Conservation (phyloP, 1,140 invertebrate genomes). For the Plutomurus gul region DNA sequence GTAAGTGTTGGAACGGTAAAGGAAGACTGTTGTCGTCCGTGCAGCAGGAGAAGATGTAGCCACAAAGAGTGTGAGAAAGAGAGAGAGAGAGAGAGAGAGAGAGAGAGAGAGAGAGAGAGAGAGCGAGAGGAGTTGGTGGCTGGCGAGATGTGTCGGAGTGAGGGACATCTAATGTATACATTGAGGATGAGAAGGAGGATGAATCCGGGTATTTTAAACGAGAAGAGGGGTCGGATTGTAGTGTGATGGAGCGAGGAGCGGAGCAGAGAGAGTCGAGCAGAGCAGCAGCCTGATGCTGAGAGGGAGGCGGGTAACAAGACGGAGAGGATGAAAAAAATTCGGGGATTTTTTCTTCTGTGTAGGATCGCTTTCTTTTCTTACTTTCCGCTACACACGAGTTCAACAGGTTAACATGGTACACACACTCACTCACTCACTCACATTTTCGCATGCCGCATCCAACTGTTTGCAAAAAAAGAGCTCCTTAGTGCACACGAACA, state of each 20-base stretch:
- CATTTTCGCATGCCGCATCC: slow-evolving; percentile 40
- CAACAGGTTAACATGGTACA: slow-evolving; percentile 51
- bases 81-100: neutral
- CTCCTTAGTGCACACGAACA: slow-evolving; percentile 3
- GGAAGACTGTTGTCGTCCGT: no score
- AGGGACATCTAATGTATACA: slow-evolving; percentile 23
- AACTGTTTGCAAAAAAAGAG: slow-evolving; percentile 31
- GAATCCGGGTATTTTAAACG: slow-evolving; percentile 32
- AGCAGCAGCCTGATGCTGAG: neutral
- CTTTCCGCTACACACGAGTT: slow-evolving; percentile 51
- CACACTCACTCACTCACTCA: slow-evolving; percentile 30
- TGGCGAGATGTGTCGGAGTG: neutral
- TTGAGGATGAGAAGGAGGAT: slow-evolving; percentile 16
- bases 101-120: neutral
- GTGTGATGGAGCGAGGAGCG: neutral
- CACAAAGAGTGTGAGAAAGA: no score
- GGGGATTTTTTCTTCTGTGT: slow-evolving; percentile 39
- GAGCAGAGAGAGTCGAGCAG: neutral
- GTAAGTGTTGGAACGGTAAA: no score
- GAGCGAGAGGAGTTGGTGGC: neutral
- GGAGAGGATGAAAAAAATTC: slow-evolving; percentile 39
- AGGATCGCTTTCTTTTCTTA: slow-evolving; percentile 50
- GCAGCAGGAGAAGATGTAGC: no score
- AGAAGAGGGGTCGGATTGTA: neutral
- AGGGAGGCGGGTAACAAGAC: slow-evolving; percentile 40